Percentiles rank a stretch among this genome's conserved stretches.
These are phyloP conservation scores for Glomeris maerens DNA, from an alignment of 1,140 invertebrate genomes.

Conservation along the genomic window DNA sequence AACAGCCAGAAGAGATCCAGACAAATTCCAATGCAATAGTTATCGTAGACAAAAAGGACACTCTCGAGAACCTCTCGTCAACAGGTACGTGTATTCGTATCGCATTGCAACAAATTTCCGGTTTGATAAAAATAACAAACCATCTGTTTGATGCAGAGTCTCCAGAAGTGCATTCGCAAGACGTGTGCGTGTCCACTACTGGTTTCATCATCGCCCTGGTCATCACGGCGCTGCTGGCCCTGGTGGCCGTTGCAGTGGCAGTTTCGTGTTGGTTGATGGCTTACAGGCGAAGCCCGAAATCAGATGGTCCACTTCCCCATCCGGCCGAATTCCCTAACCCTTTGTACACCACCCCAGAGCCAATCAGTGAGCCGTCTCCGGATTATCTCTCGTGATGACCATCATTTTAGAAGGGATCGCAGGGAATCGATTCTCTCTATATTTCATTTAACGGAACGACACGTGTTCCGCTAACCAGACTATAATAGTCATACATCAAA, in stretches of 20 bases:
- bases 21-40: slow-evolving; percentile 82
- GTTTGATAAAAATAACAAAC: too few species aligned
- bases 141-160: slow-evolving; percentile 3
- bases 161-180: slow-evolving; percentile 22
- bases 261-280: slow-evolving; percentile 91
- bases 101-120: too few species aligned
- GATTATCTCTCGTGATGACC: slow-evolving; percentile 51
- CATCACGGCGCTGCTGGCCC: slow-evolving; percentile 73
- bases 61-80: slow-evolving; percentile 45
- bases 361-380: slow-evolving; percentile 57
- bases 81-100: too few species aligned
- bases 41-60: slow-evolving; percentile 67
- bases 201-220: slow-evolving; percentile 82
- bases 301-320: slow-evolving; percentile 75
- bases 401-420: too few species aligned
- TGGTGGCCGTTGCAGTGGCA: slow-evolving; percentile 82
- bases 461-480: too few species aligned
- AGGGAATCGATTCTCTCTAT: too few species aligned
- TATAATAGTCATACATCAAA: too few species aligned
- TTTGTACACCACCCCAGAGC: slow-evolving; percentile 70
- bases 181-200: slow-evolving; percentile 84
- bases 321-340: slow-evolving; percentile 89
- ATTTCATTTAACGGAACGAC: too few species aligned
- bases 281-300: slow-evolving; percentile 67
- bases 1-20: slow-evolving; percentile 78